Evolutionary conservation across 2,888 invertebrate genomes (phyloP).

Genomic region (Cyclophora albipunctata): DNA sequence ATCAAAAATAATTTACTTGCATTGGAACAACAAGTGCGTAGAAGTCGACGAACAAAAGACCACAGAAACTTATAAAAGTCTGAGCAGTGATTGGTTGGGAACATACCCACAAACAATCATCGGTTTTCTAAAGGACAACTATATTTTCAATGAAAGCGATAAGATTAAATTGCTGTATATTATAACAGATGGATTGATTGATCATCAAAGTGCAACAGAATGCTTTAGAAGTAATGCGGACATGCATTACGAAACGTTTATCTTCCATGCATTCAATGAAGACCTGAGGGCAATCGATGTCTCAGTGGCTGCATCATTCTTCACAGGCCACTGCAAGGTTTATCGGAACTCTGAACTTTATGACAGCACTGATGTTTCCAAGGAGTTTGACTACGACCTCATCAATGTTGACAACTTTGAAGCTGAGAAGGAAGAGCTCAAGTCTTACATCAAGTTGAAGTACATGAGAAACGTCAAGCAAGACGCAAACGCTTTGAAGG

Average conservation of each 20-base stretch:
- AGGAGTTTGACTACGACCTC: constrained; percentile 29
- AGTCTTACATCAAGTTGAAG: constrained; percentile 35
- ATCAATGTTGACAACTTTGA: constrained; percentile 28
- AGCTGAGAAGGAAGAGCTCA: constrained; percentile 24
- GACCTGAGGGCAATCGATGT: constrained; percentile 13
- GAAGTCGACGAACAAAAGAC: constrained; percentile 23
- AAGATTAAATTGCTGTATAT: constrained; percentile 29
- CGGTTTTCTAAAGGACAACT: constrained; percentile 10
- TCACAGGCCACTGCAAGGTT: constrained; percentile 24
- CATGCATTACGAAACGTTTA: constrained; percentile 28
- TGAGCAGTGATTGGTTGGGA: neutral
- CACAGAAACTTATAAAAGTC: constrained; percentile 6
- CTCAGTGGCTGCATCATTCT: constrained; percentile 27
- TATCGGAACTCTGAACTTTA: constrained; percentile 25
- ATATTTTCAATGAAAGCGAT: constrained; percentile 9
- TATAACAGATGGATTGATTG: constrained; percentile 29
- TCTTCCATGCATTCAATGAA: constrained; percentile 25
- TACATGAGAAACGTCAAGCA: constrained; percentile 22
- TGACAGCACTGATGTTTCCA: constrained; percentile 27
- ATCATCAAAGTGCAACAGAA: neutral
- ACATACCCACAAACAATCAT: constrained; percentile 20
- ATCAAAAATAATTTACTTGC: constrained; percentile 27
- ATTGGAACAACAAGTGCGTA: constrained; percentile 25
- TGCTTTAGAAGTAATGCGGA: constrained; percentile 24
- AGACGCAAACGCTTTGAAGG: constrained; percentile 20